Conservation (phyloP, 2,888 invertebrate species). For the Xestoiulus laeticollis region DNA sequence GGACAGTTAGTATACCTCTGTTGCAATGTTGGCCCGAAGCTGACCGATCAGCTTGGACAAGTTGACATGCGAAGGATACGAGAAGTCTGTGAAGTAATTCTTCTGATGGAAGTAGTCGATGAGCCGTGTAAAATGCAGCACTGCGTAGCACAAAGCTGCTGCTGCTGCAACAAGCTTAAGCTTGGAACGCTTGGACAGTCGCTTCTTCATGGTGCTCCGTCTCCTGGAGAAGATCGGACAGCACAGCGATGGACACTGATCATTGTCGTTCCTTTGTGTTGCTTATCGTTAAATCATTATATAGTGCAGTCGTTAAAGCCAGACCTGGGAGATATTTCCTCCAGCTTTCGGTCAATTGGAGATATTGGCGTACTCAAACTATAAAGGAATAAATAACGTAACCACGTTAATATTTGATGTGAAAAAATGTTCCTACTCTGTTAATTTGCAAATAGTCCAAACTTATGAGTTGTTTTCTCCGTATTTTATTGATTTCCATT, state of each 20-base stretch:
- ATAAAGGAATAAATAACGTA: too few species aligned
- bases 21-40: not conserved
- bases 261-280: too few species aligned
- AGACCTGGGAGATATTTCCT: too few species aligned
- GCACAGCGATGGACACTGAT: too few species aligned
- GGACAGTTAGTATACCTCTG: not conserved
- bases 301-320: too few species aligned
- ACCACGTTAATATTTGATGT: too few species aligned
- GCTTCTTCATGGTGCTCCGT: not conserved
- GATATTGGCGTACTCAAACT: too few species aligned
- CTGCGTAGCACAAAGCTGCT: not conserved
- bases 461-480: too few species aligned
- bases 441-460: too few species aligned
- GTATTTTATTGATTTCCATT: too few species aligned
- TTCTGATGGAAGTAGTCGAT: not conserved
- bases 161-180: not conserved
- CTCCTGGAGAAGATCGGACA: not conserved
- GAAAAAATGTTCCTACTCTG: too few species aligned
- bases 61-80: constrained; percentile 40
- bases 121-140: not conserved
- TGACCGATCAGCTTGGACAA: not conserved
- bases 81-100: constrained; percentile 42
- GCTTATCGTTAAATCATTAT: not conserved
- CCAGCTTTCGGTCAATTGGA: too few species aligned
- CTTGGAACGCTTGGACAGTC: not conserved